Evolutionary conservation across 2,888 invertebrate species (phyloP).

Genomic region (Mythimna lalbum): DNA sequence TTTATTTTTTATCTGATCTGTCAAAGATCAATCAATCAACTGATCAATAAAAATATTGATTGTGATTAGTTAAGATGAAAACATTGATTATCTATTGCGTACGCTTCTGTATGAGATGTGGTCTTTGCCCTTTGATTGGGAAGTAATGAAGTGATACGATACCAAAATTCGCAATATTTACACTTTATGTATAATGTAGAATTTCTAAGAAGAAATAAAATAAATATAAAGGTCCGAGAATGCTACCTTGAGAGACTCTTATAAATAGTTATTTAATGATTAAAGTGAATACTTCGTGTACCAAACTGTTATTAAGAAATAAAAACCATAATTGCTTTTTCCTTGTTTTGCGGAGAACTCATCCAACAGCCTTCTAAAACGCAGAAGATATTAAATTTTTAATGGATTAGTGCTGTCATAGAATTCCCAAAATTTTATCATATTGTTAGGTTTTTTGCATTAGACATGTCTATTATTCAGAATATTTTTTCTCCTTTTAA

Average conservation of each 20-base stretch:
- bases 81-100: slow-evolving; percentile 2
- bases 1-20: not conserved
- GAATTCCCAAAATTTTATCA: not conserved
- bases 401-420: not conserved
- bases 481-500: not conserved
- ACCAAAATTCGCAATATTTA: not conserved
- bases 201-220: not conserved
- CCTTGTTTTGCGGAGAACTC: not conserved
- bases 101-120: not conserved
- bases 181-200: not conserved
- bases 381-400: not conserved
- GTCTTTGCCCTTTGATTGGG: not conserved
- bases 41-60: not conserved
- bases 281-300: not conserved
- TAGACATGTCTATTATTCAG: not conserved
- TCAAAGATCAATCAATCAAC: slow-evolving; percentile 6
- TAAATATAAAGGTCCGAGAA: not conserved
- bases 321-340: too few relatives aligned
- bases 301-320: not conserved
- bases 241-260: not conserved
- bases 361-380: not conserved
- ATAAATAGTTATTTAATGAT: not conserved
- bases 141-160: not conserved
- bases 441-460: too few relatives aligned
- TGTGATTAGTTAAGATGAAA: slow-evolving; percentile 3